Evolutionary conservation across 2,888 invertebrate species (phyloP), one percentile per base, ranked within the genome.

Genomic region (Crocallis elinguaria): DNA sequence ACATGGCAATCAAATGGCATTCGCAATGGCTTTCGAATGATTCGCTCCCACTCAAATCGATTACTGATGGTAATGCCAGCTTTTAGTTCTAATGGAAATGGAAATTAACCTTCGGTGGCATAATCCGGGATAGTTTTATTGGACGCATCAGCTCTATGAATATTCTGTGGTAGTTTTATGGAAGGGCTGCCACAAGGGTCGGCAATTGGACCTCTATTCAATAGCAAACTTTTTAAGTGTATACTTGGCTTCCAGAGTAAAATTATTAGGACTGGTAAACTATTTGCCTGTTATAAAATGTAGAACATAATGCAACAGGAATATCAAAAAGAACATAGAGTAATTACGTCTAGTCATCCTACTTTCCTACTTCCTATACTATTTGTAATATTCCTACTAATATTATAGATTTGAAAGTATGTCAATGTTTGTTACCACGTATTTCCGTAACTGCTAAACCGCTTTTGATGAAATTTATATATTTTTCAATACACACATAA

Each of bases 41-140:
- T 75, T 60, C 63, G 69, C 66, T 70, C 64, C 66, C 64, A 66
- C 67, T 75, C 69, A 62, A 75, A 69, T 72, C 80, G 78, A 82
- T 84, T 76, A 75, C 74, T 71, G 71, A 79, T 84, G 84, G 79
- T 82, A 85, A 86, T 86, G 70, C 69, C 67, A 67, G 84, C 86
- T 84, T 85, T 84, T 77, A 82, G 84, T 77, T 77, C 78, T 79
- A 83, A 82, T 81, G 82, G 79, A 69, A 82, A 84, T 86, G 85
- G 77, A 82, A 84, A 85, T 84, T 75, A 78, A 78, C 69, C 73
- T 69, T 73, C 71, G 67, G 69, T 66, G 67, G 68, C 66, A 69
- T 74, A 66, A 69, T 71, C 62, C 64, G 64, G 60, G 67, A 79
- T 79, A 79, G 80, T 83, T 81, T 77, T 67, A 67, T 39, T 43